A percentile compares a stretch with the other conserved stretches of the same genome.
Conservation (phyloP, 2,888 invertebrate genomes). For the Acanthosepion esculentum region DNA sequence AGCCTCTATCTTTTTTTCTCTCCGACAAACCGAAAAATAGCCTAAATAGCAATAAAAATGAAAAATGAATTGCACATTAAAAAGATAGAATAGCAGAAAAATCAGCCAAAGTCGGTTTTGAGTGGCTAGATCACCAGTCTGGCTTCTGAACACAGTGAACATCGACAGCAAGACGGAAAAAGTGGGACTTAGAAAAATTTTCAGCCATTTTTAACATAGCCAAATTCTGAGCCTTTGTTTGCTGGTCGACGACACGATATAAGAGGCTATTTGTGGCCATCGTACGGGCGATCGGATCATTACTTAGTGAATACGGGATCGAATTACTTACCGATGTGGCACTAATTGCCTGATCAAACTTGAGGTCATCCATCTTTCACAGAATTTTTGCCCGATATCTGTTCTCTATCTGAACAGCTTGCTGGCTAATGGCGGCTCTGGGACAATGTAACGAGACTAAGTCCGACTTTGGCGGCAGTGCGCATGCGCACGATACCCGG, state of each 20-base stretch:
- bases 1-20: not conserved
- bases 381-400: conserved; percentile 24
- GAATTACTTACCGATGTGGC: conserved; percentile 41
- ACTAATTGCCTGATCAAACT: conserved; percentile 20
- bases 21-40: not conserved
- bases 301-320: conserved; percentile 24
- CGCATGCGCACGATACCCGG: conserved; percentile 46
- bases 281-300: not conserved
- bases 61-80: not conserved
- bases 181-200: conserved; percentile 45
- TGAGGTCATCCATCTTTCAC: conserved; percentile 44
- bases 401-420: conserved; percentile 25
- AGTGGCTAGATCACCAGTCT: not conserved
- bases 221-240: conserved; percentile 47
- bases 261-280: not conserved
- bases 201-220: conserved; percentile 47
- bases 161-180: not conserved
- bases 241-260: conserved; percentile 37
- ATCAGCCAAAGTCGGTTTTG: not conserved
- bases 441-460: conserved; percentile 46
- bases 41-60: not conserved
- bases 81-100: not conserved
- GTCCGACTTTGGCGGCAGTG: conserved; percentile 43
- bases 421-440: conserved; percentile 40
- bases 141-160: not conserved